Conservation (phyloP, 2,113 vertebrate species). For the Camelus bactrianus region DNA sequence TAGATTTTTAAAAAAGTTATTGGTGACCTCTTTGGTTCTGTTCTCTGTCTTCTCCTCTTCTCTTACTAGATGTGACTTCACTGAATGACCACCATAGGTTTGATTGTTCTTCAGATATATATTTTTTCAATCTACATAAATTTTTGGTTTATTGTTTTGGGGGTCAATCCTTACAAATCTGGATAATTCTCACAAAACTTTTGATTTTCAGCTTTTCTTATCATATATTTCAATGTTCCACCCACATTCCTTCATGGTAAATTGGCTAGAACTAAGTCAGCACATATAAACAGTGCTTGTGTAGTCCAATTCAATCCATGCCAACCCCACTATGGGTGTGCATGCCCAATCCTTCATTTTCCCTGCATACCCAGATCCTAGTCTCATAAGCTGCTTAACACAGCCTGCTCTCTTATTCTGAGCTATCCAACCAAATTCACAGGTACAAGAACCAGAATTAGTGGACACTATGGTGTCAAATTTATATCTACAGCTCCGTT, state of each 20-base stretch:
- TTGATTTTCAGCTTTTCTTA: background rate
- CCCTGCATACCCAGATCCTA: background rate
- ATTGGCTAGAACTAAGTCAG: background rate
- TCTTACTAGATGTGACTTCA: background rate
- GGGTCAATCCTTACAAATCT: background rate
- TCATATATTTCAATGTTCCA: background rate
- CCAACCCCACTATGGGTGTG: background rate
- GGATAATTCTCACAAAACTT: background rate
- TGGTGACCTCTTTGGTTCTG: background rate
- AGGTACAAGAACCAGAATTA: background rate
- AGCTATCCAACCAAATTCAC: background rate
- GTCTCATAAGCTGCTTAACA: background rate
- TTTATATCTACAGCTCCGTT: background rate
- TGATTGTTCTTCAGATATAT: background rate
- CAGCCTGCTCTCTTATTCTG: background rate
- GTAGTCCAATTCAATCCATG: background rate
- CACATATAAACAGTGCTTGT: background rate
- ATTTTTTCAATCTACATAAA: background rate
- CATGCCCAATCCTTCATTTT: background rate
- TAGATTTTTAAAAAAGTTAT: background rate
- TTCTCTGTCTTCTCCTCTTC: background rate
- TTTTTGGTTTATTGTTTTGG: background rate
- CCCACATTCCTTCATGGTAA: background rate
- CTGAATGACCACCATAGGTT: background rate
- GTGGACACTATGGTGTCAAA: background rate